These are phyloP conservation scores for Coreius guichenoti DNA, from an alignment of 2,797 vertebrate species.

Conservation along the genomic window DNA sequence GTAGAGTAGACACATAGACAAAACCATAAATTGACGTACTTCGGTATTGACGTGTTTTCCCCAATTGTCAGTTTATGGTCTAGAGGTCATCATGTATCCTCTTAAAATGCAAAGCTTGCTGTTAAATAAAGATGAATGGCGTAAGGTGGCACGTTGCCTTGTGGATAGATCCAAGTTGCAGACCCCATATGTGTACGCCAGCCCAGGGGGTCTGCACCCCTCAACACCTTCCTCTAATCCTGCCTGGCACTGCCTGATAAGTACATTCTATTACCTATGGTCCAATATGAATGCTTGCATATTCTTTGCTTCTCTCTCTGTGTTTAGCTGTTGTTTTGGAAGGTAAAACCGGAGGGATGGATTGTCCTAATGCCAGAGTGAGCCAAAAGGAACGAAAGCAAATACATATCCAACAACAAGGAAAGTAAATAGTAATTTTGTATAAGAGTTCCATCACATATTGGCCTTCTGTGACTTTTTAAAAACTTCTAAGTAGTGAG, in stretches of 20 bases:
- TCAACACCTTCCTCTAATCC: slow-evolving; percentile 53
- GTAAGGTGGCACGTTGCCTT: slow-evolving; percentile 39
- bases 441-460: slow-evolving; percentile 63
- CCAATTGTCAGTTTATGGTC: slow-evolving; percentile 26
- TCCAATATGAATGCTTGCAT: slow-evolving; percentile 32
- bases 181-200: slow-evolving; percentile 32
- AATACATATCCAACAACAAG: slow-evolving; percentile 70
- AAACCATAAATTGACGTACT: slow-evolving; percentile 4
- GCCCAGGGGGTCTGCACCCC: slow-evolving; percentile 37
- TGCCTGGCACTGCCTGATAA: slow-evolving; percentile 51
- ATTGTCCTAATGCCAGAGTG: slow-evolving; percentile 67
- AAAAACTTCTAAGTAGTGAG: slow-evolving; percentile 48
- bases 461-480: slow-evolving; percentile 65
- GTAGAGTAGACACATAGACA: slow-evolving; percentile 22
- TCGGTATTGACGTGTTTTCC: slow-evolving; percentile 11
- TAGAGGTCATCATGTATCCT: slow-evolving; percentile 49
- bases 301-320: slow-evolving; percentile 6
- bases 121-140: slow-evolving; percentile 47
- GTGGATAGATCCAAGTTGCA: slow-evolving; percentile 29
- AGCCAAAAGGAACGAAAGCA: slow-evolving; percentile 61
- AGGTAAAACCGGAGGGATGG: slow-evolving; percentile 69
- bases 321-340: slow-evolving; percentile 61
- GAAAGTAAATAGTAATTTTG: slow-evolving; percentile 69
- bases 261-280: slow-evolving; percentile 17
- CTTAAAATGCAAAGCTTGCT: slow-evolving; percentile 51